phyloP scores from a whole-genome alignment of 2,113 vertebrate genomes.

The Haemorhous mexicanus region DNA sequence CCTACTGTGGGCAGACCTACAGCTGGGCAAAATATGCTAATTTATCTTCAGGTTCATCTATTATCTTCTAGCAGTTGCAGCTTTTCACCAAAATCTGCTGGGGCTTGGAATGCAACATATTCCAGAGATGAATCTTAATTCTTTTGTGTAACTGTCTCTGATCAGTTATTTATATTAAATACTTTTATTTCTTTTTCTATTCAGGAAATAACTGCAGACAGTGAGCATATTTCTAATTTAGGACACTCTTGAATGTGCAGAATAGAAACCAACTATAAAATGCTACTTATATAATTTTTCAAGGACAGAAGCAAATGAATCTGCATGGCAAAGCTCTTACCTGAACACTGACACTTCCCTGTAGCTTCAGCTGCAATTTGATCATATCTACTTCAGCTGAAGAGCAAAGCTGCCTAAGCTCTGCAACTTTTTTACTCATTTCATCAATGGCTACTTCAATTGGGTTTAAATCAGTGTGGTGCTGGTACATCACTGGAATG shows the following conservation, averaged over 20 bases:
- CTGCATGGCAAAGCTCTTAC: constrained; percentile 63
- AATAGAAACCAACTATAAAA: background rate
- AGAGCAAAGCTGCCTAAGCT: constrained; percentile 91
- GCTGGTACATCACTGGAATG: constrained; percentile 97
- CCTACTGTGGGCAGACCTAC: background rate
- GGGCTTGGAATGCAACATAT: background rate
- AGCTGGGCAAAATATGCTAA: background rate
- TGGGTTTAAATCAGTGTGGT: constrained; percentile 95
- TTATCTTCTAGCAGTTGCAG: background rate
- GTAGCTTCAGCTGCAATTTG: constrained; percentile 94
- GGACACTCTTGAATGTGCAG: background rate
- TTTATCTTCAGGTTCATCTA: background rate
- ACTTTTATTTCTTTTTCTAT: background rate
- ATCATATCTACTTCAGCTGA: constrained; percentile 97
- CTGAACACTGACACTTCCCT: constrained; percentile 98
- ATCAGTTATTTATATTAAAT: background rate
- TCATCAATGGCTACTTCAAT: constrained; percentile 98
- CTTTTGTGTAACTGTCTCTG: background rate
- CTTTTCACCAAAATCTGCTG: background rate
- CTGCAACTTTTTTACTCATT: constrained; percentile 96
- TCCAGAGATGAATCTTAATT: background rate
- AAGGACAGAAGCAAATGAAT: background rate
- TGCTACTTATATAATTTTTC: background rate
- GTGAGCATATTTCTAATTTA: background rate
- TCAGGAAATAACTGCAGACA: background rate